Conservation (phyloP, 1,140 invertebrate genomes). For the Drosophila tristis region DNA sequence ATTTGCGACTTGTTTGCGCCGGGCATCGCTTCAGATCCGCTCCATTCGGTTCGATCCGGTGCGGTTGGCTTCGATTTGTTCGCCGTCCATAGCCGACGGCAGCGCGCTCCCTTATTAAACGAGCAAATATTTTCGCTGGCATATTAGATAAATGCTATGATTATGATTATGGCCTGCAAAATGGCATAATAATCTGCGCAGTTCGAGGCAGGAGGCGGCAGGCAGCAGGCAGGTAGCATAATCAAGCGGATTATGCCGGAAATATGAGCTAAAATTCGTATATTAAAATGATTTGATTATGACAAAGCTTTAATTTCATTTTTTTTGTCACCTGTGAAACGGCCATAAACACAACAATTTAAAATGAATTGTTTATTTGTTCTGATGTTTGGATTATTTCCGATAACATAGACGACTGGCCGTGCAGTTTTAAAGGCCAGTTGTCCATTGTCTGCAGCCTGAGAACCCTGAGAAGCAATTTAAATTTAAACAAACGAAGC, state of each 20-base stretch:
- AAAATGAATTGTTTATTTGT: no score
- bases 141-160: conserved; percentile 56
- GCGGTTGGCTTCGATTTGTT: conserved; percentile 9
- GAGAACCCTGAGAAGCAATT: no score
- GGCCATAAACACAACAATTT: no score
- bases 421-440: no score
- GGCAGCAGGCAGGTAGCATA: conserved; percentile 17
- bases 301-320: background rate
- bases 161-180: conserved; percentile 52
- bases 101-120: conserved; percentile 50
- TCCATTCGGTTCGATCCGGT: conserved; percentile 15
- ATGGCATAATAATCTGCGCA: conserved; percentile 40
- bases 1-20: conserved; percentile 60
- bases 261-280: background rate
- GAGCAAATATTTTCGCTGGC: conserved; percentile 54
- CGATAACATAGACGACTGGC: no score
- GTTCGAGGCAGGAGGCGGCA: background rate
- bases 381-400: no score
- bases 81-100: conserved; percentile 26
- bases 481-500: no score
- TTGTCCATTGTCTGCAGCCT: no score
- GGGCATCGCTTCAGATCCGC: conserved; percentile 35
- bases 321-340: no score
- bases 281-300: conserved; percentile 4
- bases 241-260: conserved; percentile 22